These are phyloP conservation scores for Rotaria macrura DNA, from an alignment of 2,888 invertebrate genomes.

Conservation along the genomic window DNA sequence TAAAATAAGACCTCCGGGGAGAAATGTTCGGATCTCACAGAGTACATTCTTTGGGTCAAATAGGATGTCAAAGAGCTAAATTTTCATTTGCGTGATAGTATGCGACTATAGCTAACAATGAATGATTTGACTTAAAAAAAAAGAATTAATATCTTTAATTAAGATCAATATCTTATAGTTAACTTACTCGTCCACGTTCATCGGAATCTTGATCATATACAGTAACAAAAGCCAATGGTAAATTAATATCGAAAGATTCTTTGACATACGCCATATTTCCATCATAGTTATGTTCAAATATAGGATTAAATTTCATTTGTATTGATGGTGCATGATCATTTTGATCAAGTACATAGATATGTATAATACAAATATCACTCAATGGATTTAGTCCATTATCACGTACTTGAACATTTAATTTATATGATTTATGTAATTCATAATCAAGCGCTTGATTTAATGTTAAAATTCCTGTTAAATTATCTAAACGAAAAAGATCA, in stretches of 20 bases:
- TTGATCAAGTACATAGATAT: neutral
- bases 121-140: too few species aligned
- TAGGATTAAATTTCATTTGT: neutral
- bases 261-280: conserved; percentile 5
- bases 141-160: too few species aligned
- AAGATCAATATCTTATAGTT: too few species aligned
- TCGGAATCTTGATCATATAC: neutral
- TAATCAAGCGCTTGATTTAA: conserved; percentile 15
- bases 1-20: too few species aligned
- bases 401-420: neutral
- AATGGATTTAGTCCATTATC: neutral
- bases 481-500: neutral
- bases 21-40: too few species aligned
- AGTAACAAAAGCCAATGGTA: neutral
- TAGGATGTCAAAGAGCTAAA: too few species aligned
- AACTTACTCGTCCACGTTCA: neutral
- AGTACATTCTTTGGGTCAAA: too few species aligned
- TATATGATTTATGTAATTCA: conserved; percentile 8
- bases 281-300: neutral
- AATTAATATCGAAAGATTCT: conserved; percentile 8
- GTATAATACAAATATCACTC: neutral
- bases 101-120: neutral
- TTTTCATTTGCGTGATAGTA: too few species aligned
- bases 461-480: neutral
- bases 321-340: conserved; percentile 5